Conservation (phyloP, 1,140 invertebrate species). For the Formica selysi region DNA sequence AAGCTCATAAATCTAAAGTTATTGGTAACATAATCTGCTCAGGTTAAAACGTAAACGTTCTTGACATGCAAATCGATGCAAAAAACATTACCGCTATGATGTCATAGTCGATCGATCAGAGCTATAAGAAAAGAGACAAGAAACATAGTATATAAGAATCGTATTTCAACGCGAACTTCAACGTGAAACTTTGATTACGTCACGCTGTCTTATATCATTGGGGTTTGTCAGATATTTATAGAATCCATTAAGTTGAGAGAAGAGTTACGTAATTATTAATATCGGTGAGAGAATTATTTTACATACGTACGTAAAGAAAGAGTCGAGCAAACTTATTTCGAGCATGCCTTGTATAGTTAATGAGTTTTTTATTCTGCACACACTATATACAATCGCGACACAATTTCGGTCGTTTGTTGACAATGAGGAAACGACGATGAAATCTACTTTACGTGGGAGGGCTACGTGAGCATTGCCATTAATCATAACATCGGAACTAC, state of each 20-base stretch:
- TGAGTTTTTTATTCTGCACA: neutral
- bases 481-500: neutral
- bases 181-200: conserved; percentile 19
- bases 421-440: conserved; percentile 60
- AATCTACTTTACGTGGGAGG: neutral
- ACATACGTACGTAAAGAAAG: neutral
- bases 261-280: conserved; percentile 1
- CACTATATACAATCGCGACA: conserved; percentile 3
- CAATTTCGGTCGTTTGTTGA: conserved; percentile 13
- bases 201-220: conserved; percentile 19
- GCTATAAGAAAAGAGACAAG: neutral
- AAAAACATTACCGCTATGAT: neutral
- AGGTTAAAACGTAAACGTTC: neutral
- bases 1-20: neutral
- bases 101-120: neutral
- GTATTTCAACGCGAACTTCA: neutral
- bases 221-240: conserved; percentile 47
- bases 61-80: neutral
- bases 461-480: neutral
- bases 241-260: neutral
- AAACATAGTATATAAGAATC: neutral
- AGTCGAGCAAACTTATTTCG: neutral
- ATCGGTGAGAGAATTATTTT: neutral
- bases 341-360: neutral
- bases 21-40: neutral